phyloP scores from a whole-genome alignment of 2,113 vertebrate species.

The Stomatorhinus ivindoensis region DNA sequence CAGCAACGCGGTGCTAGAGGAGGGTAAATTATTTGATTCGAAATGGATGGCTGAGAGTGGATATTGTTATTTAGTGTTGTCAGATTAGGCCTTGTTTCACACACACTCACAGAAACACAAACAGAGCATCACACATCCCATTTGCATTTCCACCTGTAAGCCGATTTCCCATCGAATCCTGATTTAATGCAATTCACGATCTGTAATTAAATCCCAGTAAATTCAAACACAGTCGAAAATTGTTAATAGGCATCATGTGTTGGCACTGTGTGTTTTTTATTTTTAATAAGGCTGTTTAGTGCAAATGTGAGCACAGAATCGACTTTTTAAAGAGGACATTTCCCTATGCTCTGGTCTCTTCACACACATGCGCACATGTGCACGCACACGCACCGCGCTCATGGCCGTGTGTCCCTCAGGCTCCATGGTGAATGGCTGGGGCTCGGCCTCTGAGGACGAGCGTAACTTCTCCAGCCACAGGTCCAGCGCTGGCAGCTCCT shows the following conservation, averaged over 20 bases:
- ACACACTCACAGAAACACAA: neutral
- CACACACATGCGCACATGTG: neutral
- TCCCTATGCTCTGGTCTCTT: neutral
- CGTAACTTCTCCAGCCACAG: conserved; percentile 91
- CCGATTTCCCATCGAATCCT: neutral
- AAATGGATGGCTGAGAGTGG: neutral
- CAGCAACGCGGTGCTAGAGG: neutral
- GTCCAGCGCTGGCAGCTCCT: conserved; percentile 92
- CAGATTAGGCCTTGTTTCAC: neutral
- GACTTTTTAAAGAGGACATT: neutral
- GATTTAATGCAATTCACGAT: neutral
- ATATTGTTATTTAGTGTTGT: neutral
- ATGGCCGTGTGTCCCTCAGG: conserved; percentile 68
- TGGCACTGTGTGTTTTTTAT: neutral
- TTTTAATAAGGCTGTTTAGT: neutral
- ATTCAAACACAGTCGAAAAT: neutral
- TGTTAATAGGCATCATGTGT: neutral
- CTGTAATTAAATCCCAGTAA: neutral
- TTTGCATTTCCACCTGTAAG: neutral
- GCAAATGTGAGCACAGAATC: neutral
- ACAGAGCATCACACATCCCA: neutral
- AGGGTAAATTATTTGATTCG: neutral
- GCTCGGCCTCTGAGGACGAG: conserved; percentile 93
- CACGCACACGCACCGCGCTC: neutral
- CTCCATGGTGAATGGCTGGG: conserved; percentile 99